A percentile compares a stretch with the other conserved stretches of the same genome.
phyloP scores from a whole-genome alignment of 2,113 vertebrate genomes.

The Pogonocichla stellata region DNA sequence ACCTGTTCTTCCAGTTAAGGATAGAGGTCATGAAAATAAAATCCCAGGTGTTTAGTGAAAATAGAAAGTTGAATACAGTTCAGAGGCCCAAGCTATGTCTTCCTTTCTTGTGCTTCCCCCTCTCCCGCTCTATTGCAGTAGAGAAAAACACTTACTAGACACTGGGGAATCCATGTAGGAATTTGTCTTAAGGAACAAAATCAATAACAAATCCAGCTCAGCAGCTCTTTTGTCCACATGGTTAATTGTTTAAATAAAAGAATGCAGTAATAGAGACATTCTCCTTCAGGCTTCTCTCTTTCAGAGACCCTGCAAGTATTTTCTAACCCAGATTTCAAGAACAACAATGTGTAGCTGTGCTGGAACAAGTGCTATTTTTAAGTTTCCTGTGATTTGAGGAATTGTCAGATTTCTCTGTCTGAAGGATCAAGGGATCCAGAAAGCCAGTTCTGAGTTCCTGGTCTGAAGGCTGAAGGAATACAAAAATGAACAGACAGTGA shows the following conservation, averaged over 20 bases:
- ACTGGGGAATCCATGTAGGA: neutral
- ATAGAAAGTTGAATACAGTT: neutral
- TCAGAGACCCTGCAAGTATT: neutral
- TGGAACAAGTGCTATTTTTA: slow-evolving; percentile 61
- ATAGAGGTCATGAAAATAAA: neutral
- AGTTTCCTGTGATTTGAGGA: slow-evolving; percentile 61
- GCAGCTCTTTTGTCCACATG: neutral
- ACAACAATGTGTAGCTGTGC: slow-evolving; percentile 30
- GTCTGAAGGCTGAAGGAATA: neutral
- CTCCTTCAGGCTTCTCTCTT: neutral
- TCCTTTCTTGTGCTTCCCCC: neutral
- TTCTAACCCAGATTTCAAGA: slow-evolving; percentile 59
- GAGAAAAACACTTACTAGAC: neutral
- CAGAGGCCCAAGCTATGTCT: neutral
- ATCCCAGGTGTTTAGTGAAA: neutral
- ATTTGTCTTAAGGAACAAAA: neutral
- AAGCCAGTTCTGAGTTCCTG: slow-evolving; percentile 20
- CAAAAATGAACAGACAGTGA: neutral
- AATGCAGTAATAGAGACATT: neutral
- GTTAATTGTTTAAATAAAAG: slow-evolving; percentile 3
- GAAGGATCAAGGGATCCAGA: slow-evolving; percentile 38
- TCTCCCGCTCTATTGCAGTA: neutral
- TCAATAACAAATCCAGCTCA: neutral
- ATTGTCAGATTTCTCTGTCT: slow-evolving; percentile 50
- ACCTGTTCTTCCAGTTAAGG: neutral